Base-by-base conservation (phyloP, 2,113 vertebrate genomes). In the Grallaria varia region DNA sequence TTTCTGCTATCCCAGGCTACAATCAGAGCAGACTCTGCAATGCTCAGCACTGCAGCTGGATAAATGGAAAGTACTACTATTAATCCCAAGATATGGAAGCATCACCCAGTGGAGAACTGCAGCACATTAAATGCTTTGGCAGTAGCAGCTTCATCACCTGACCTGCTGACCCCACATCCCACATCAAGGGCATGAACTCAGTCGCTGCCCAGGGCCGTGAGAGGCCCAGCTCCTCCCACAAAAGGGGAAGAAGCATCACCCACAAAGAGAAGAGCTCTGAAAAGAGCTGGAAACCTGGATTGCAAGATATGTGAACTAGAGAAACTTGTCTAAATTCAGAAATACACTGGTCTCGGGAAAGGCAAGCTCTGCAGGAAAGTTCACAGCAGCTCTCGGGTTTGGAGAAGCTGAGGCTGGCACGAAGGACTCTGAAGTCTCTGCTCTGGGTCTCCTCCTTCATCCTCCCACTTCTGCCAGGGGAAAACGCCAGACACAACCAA, bases 41-140 rank as follows among this genome's bases (percentile, higher is more conserved):
- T 1, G 4, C 71, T 68, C 44, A 72, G 0, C 0, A 0, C 0
- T 69, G 16, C n/a, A 53, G 25, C 4, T 6, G 3, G 15, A 31
- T 68, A 31, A 59, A 27, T 1, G 76, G 19, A 10, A 64, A 83
- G 28, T 5, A 31, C 74, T 82, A 4, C 47, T 27, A 1, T 2
- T 19, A 27, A 9, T 30, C 21, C 56, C 30, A 50, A 33, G 33
- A 31, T 2, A 21, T 0, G 7, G 45, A 31, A 79, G 49, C n/a
- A 76, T 52, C 35, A 8, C 8, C 18, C 40, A 9, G 6, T 9
- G 14, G 17, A 49, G 45, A 60, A n/a, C 15, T 3, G 31, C 67
- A 68, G 62, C 17, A 16, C 0, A 0, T 50, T 10, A 53, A 63
- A 59, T 3, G 45, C 45, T 84, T 39, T 64, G 2, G 6, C 37